These are phyloP conservation scores for Drosophila neocordata DNA, from an alignment of 1,140 invertebrate genomes.

Conservation along the genomic window DNA sequence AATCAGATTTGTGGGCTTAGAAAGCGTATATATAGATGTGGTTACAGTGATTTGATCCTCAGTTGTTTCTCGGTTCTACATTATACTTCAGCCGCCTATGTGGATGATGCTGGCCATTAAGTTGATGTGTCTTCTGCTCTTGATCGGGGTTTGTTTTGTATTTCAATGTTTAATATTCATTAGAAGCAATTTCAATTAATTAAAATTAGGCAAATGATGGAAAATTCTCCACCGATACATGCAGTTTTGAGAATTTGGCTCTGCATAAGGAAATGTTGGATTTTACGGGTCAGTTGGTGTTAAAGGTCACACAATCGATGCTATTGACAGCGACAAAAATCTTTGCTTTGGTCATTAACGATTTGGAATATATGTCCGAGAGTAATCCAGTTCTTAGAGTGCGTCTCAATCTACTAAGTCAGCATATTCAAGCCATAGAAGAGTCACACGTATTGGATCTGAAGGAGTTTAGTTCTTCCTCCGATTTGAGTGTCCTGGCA, in stretches of 20 bases:
- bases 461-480: neutral
- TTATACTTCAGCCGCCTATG: neutral
- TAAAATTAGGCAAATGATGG: neutral
- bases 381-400: conserved; percentile 4
- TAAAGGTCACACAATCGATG: conserved; percentile 16
- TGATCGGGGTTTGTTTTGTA: conserved; percentile 4
- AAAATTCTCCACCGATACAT: neutral
- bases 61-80: conserved; percentile 17
- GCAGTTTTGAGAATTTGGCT: conserved; percentile 18
- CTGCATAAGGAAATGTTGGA: conserved; percentile 22
- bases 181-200: neutral
- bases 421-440: conserved; percentile 17
- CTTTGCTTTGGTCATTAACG: conserved; percentile 11
- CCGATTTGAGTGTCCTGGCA: conserved; percentile 15
- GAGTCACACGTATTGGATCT: conserved; percentile 4
- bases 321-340: conserved; percentile 14
- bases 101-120: neutral
- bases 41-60: neutral
- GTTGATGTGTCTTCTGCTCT: neutral
- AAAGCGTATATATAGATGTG: conserved; percentile 20
- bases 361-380: conserved; percentile 13
- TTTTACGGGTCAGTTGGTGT: conserved; percentile 21
- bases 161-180: neutral
- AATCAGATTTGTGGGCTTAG: neutral
- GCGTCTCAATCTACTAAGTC: conserved; percentile 7